Base-by-base conservation (phyloP, 2,888 invertebrate genomes). In the Digitonthophagus gazella region DNA sequence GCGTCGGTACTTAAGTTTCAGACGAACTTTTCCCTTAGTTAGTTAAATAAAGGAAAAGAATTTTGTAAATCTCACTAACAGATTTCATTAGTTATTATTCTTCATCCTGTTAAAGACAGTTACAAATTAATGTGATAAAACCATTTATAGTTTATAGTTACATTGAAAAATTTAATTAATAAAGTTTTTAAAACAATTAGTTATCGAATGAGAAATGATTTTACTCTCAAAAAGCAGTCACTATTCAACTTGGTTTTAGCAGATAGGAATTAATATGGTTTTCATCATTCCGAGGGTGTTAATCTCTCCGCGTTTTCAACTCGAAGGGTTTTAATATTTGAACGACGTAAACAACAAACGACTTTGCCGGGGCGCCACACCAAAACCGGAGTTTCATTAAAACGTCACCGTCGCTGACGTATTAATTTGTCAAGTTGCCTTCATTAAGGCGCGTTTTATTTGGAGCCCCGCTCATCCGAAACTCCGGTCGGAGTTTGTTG, bases 361-460 rank as follows among this genome's bases (percentile, higher is more conserved):
- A 44, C 28, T n/a, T n/a, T n/a, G 28, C 28, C 1, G 6, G 8
- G 28, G 28, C 28, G 28, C 11, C 28, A 11, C 28, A 44, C 28
- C 28, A 44, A 44, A 61, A 61, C 61, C 18, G 19, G 19, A n/a
- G 5, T 61, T 61, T 61, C 20, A 61, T 61, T 61, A 61, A 61
- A 61, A 61, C 19, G 19, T 61, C 61, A 61, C 19, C 61, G 18
- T 19, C 20, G 18, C 20, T 61, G 61, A 61, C 61, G 61, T 61
- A 19, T 61, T 61, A 61, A 61, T 61, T 61, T 61, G 61, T 61
- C 61, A 61, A 20, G 61, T 19, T 61, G 61, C 20, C 19, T 61
- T 61, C 61, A 19, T 61, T 61, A 61, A 44, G 28, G 28, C 28
- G 28, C 28, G 28, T 44, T 44, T 44, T 44, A 44, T 44, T 44